A percentile compares a stretch with the other conserved stretches of the same genome.
These are phyloP conservation scores for Monodelphis domestica DNA, from an alignment of 2,797 vertebrate species.

Conservation along the genomic window DNA sequence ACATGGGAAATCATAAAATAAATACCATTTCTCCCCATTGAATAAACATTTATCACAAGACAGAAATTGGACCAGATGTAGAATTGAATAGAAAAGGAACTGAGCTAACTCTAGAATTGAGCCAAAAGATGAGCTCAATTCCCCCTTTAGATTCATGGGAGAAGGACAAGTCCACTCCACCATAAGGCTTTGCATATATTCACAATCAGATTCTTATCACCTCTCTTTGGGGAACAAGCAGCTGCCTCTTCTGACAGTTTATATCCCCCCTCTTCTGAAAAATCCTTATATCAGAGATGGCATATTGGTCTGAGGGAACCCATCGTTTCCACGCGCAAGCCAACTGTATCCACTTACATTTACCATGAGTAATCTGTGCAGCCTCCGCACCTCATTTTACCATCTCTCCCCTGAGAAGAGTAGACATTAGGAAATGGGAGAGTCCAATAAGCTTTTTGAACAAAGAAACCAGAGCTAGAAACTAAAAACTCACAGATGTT, in stretches of 20 bases:
- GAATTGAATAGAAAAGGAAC: too few species aligned
- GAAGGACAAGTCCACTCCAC: too few species aligned
- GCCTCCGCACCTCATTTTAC: background rate
- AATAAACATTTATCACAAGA: too few species aligned
- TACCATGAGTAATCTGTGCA: background rate
- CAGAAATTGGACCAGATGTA: too few species aligned
- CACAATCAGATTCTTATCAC: background rate
- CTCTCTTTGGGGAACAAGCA: background rate
- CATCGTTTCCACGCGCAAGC: background rate
- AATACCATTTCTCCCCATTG: too few species aligned
- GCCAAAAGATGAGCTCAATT: too few species aligned
- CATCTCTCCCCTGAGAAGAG: background rate
- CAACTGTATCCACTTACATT: background rate
- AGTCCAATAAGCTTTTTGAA: background rate
- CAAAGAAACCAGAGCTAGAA: background rate
- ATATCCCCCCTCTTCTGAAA: background rate
- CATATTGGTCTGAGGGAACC: background rate
- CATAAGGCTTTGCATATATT: too few species aligned
- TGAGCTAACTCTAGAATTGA: too few species aligned
- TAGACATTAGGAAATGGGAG: conserved; percentile 3
- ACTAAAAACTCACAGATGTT: conserved; percentile 60
- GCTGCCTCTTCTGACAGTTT: background rate
- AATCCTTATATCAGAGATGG: background rate
- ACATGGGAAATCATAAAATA: too few species aligned
- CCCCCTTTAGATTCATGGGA: too few species aligned